Conservation (phyloP, 1,140 invertebrate genomes). For the Papilio helenus region DNA sequence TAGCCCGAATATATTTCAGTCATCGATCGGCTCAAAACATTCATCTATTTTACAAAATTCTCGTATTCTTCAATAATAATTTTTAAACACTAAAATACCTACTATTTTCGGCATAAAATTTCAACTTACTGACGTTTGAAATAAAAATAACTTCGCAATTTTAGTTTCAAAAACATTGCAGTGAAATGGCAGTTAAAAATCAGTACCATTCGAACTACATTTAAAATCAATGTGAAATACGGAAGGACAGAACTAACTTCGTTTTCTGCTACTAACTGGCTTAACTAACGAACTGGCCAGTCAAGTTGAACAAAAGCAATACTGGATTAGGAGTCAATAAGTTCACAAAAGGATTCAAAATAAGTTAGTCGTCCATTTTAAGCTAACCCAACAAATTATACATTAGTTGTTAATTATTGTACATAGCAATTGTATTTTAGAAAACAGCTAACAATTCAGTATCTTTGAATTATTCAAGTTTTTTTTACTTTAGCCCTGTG, state of each 20-base stretch:
- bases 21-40: too few relatives aligned
- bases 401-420: neutral
- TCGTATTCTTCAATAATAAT: too few relatives aligned
- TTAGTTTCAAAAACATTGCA: neutral
- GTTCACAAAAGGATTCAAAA: neutral
- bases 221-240: conserved; percentile 22
- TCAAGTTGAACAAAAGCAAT: conserved; percentile 24
- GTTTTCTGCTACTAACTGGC: conserved; percentile 10
- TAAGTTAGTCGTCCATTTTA: neutral
- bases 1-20: too few relatives aligned
- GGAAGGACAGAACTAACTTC: conserved; percentile 4
- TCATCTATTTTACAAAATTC: too few relatives aligned
- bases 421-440: neutral
- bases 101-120: neutral
- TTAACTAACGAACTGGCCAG: conserved; percentile 26
- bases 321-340: neutral
- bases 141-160: neutral
- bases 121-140: neutral
- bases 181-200: neutral
- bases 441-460: too few relatives aligned
- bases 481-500: neutral
- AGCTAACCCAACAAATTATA: neutral
- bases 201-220: neutral
- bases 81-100: neutral
- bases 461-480: neutral